Evolutionary conservation across 2,797 vertebrate genomes (phyloP).

Genomic region (Chaetophractus vellerosus): DNA sequence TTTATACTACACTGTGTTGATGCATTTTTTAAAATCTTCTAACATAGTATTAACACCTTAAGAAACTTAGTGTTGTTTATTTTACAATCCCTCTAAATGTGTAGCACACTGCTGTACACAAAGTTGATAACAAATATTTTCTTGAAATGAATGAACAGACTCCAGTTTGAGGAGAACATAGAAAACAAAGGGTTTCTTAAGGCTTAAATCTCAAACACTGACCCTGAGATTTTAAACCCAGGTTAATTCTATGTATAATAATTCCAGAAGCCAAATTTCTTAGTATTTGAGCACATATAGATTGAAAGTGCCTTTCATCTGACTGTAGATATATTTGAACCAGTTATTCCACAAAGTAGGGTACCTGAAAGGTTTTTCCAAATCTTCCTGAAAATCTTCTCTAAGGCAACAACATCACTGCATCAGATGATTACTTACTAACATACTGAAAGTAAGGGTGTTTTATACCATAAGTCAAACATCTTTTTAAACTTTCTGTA

Average conservation of each 20-base stretch:
- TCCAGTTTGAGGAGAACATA: not conserved
- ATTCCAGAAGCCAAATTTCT: not conserved
- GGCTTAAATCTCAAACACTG: slow-evolving; percentile 18
- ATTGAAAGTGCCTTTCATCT: not conserved
- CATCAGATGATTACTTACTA: not conserved
- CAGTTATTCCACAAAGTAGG: not conserved
- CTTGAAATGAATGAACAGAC: not conserved
- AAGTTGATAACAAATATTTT: slow-evolving; percentile 8
- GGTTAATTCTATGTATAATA: not conserved
- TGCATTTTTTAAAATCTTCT: not conserved
- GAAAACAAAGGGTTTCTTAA: not conserved
- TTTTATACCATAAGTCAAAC: not conserved
- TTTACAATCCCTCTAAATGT: not conserved
- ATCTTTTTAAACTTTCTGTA: not conserved
- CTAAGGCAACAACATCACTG: not conserved
- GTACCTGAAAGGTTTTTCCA: not conserved
- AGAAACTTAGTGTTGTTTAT: not conserved
- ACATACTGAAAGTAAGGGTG: not conserved
- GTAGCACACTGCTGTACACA: not conserved
- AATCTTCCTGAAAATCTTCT: slow-evolving; percentile 26
- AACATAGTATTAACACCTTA: not conserved
- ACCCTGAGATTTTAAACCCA: not conserved
- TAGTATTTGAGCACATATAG: not conserved
- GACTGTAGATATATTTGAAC: not conserved
- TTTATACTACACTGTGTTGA: not conserved